Evolutionary conservation across 2,113 vertebrate genomes (phyloP).

Genomic region (Amphilophus citrinellus): DNA sequence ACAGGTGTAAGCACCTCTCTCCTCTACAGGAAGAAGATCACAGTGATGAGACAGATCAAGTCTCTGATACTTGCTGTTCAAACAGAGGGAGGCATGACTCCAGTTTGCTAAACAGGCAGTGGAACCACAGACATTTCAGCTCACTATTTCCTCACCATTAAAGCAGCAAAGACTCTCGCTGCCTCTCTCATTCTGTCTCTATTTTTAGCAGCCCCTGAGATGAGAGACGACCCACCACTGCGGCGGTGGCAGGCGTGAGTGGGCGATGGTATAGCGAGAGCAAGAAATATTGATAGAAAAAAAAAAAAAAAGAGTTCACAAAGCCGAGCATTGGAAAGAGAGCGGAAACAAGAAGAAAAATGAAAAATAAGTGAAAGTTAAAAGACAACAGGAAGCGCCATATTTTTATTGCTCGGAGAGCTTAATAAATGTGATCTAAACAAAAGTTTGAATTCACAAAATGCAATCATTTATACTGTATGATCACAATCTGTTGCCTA

Average conservation of each 20-base stretch:
- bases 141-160: constrained; percentile 43
- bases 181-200: constrained; percentile 49
- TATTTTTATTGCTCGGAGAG: neutral
- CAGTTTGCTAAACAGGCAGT: constrained; percentile 31
- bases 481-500: neutral
- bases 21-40: constrained; percentile 4
- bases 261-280: constrained; percentile 61
- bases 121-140: constrained; percentile 28
- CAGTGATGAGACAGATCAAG: neutral
- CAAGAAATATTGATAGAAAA: constrained; percentile 63
- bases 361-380: neutral
- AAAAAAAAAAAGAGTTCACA: constrained; percentile 51
- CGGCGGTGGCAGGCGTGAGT: constrained; percentile 62
- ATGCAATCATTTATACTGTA: neutral
- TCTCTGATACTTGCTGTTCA: constrained; percentile 37
- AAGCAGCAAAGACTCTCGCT: constrained; percentile 52
- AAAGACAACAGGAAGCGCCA: constrained; percentile 3
- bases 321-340: constrained; percentile 35
- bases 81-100: constrained; percentile 21
- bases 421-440: neutral
- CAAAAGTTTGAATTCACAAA: neutral
- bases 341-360: neutral
- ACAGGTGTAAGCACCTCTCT: constrained; percentile 24
- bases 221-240: constrained; percentile 71
- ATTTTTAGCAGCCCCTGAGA: constrained; percentile 71